A percentile compares a stretch with the other conserved stretches of the same genome.
phyloP scores from a whole-genome alignment of 1,140 invertebrate species.

The Drosophila athabasca region DNA sequence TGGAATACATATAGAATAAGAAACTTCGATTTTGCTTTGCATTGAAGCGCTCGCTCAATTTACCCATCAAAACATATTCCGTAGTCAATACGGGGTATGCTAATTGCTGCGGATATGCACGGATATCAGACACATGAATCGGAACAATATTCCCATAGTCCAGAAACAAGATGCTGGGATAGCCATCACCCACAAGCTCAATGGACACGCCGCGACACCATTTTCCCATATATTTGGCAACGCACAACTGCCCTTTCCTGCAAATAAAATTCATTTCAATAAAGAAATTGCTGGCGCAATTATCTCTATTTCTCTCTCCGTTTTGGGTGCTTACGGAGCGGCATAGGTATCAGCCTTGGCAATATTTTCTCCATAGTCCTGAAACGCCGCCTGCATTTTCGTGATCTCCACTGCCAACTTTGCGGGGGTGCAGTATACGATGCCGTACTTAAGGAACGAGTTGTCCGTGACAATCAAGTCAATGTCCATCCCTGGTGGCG shows the following conservation, averaged over 20 bases:
- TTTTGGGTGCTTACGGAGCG: conserved; percentile 46
- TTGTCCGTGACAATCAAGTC: conserved; percentile 75
- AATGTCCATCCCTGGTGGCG: conserved; percentile 54
- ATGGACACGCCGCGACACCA: conserved; percentile 73
- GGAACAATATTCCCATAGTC: conserved; percentile 74
- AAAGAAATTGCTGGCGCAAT: neutral
- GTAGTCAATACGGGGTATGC: conserved; percentile 62
- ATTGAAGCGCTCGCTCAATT: neutral
- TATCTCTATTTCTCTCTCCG: no score
- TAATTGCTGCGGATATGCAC: conserved; percentile 68
- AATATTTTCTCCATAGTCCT: conserved; percentile 58
- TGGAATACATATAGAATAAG: no score
- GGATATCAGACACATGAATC: conserved; percentile 58
- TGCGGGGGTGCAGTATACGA: conserved; percentile 61
- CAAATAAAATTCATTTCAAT: neutral
- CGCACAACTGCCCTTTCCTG: conserved; percentile 61
- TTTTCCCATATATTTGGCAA: conserved; percentile 68
- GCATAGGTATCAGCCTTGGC: conserved; percentile 42
- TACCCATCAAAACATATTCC: conserved; percentile 58
- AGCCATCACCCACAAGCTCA: conserved; percentile 75
- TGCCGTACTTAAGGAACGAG: conserved; percentile 48
- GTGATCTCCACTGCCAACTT: conserved; percentile 58
- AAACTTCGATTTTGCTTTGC: no score
- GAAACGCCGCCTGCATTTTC: conserved; percentile 62
- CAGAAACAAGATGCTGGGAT: conserved; percentile 75